Evolutionary conservation across 2,113 vertebrate species (phyloP), one percentile per base, ranked within the genome.

Genomic region (Urocitellus parryii): DNA sequence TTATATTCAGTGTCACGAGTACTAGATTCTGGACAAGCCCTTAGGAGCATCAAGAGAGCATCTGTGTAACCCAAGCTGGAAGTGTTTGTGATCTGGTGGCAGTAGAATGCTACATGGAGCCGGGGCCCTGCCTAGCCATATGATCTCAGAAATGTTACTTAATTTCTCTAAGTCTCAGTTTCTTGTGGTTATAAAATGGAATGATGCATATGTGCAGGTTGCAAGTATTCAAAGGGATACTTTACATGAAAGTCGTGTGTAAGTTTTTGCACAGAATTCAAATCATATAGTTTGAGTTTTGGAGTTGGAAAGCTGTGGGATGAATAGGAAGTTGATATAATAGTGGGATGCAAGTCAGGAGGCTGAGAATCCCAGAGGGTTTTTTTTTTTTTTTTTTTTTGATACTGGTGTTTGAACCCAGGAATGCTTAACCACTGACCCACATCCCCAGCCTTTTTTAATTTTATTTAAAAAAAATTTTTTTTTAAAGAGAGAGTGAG

Each of bases 291-390:
- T 42, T 84, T 82, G 63, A 80, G 3, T 45, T 85, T 96, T 22
- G 45, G 25, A 56, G 67, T 22, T 78, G 87, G 72, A 83, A 72
- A 3, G 16, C 37, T 27, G 37, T 0, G n/a, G 65, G 91, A 65
- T 76, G 6, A 61, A 25, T 4, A 67, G 51, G 29, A 16, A 94
- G 67, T 45, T 76, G 16, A 32, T 37, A 3, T 39, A 1, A 5
- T 58, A 8, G 25, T 29, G 37, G 61, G 42, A 32, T 34, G 61
- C 37, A 0, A 27, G 12, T 8, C 13, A 34, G 20, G 87, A 90
- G 56, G 27, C 51, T 4, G 0, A 22, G 39, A 51, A 2, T 27
- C 27, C 17, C 0, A 24, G n/a, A 48, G 8, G 1, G 0, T 51
- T 51, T 51, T 51, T 12, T 42, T 39, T 56, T 20, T 20, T 56